phyloP scores from a whole-genome alignment of 2,888 invertebrate genomes.

The Agapetus fuscipes region DNA sequence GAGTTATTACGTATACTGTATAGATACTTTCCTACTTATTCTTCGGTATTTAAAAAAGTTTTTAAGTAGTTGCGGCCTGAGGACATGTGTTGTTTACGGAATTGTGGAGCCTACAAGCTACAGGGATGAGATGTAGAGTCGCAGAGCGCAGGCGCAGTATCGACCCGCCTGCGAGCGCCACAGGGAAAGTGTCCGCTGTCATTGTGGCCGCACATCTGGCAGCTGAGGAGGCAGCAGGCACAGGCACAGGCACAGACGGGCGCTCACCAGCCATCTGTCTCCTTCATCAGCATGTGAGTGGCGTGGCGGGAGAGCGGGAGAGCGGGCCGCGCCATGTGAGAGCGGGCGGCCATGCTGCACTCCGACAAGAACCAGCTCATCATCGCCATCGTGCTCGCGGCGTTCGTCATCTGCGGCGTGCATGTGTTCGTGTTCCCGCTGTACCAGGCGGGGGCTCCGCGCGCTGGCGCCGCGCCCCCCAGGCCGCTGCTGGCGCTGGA shows the following conservation, averaged over 20 bases:
- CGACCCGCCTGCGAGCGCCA: too few relatives aligned
- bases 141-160: too few relatives aligned
- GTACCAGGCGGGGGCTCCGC: conserved; percentile 37
- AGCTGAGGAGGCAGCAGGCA: too few relatives aligned
- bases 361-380: conserved; percentile 49
- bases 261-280: neutral
- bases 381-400: conserved; percentile 46
- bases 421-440: conserved; percentile 51
- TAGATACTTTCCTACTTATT: too few relatives aligned
- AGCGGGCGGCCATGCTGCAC: conserved; percentile 42
- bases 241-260: neutral
- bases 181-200: too few relatives aligned
- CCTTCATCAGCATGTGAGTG: neutral
- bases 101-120: too few relatives aligned
- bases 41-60: too few relatives aligned
- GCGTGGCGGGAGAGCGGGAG: neutral
- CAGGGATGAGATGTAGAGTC: too few relatives aligned
- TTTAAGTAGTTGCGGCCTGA: too few relatives aligned
- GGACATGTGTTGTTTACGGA: too few relatives aligned
- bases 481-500: conserved; percentile 43
- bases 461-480: conserved; percentile 28
- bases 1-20: too few relatives aligned
- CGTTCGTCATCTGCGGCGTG: conserved; percentile 48
- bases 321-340: neutral
- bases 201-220: too few relatives aligned